Percentiles rank a stretch among this genome's conserved stretches.
These are phyloP conservation scores for Sebastes hubbsi DNA, from an alignment of 2,797 vertebrate species.

Conservation along the genomic window DNA sequence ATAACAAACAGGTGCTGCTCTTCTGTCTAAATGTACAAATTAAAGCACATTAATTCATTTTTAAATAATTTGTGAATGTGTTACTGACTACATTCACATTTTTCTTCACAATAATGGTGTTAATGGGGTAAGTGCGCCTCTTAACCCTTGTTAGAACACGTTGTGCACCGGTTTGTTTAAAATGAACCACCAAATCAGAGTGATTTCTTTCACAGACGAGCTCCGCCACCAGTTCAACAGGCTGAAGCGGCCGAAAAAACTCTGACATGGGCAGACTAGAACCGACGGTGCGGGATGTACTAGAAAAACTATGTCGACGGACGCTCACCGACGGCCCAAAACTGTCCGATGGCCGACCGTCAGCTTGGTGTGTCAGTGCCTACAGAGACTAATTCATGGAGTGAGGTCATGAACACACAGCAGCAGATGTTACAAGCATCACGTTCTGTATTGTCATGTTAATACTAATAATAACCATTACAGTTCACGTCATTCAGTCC, in stretches of 20 bases:
- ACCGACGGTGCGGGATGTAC: too few relatives aligned
- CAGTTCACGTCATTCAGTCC: slow-evolving; percentile 74
- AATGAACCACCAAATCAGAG: too few relatives aligned
- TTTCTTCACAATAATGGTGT: background rate
- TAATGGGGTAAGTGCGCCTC: background rate
- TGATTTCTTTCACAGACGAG: too few relatives aligned
- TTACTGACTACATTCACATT: background rate
- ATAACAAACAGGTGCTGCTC: background rate
- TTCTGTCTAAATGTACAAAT: background rate
- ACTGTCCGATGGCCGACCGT: too few relatives aligned
- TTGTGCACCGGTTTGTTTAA: too few relatives aligned
- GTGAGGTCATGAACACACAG: slow-evolving; percentile 30
- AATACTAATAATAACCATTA: slow-evolving; percentile 77
- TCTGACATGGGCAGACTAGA: too few relatives aligned
- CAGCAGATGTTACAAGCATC: slow-evolving; percentile 60
- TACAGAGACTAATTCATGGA: too few relatives aligned
- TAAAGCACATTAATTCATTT: background rate
- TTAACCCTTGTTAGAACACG: background rate
- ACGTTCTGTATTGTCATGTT: slow-evolving; percentile 75
- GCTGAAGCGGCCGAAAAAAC: too few relatives aligned
- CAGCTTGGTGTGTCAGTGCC: too few relatives aligned
- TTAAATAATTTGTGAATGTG: background rate
- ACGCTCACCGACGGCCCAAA: too few relatives aligned
- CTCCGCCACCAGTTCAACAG: too few relatives aligned
- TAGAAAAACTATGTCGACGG: too few relatives aligned